A percentile compares a stretch with the other conserved stretches of the same genome.
Evolutionary conservation across 2,797 vertebrate genomes (phyloP).

Genomic region (Picus viridis): DNA sequence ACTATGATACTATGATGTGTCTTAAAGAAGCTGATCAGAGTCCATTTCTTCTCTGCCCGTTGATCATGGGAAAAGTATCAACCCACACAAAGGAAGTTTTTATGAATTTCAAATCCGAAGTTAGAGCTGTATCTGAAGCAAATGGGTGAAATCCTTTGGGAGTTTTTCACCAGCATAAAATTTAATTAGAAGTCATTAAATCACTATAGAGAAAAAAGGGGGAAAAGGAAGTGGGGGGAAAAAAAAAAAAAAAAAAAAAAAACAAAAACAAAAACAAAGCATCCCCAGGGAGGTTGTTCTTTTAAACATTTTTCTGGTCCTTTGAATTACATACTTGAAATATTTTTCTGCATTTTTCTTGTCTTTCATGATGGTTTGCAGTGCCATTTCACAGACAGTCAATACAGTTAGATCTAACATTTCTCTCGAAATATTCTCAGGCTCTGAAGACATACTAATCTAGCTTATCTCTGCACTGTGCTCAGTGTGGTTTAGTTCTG

Average conservation of each 20-base stretch:
- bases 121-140: constrained; percentile 28
- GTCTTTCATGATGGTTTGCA: neutral
- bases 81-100: neutral
- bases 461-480: neutral
- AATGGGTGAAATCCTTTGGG: constrained; percentile 18
- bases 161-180: constrained; percentile 14
- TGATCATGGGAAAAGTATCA: neutral
- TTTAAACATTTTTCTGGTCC: neutral
- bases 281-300: neutral
- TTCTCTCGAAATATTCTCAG: neutral
- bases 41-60: neutral
- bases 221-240: too few species aligned
- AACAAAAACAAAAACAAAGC: neutral
- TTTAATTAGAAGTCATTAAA: constrained; percentile 44
- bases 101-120: constrained; percentile 19
- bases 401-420: neutral
- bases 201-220: neutral
- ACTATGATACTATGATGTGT: neutral
- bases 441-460: neutral
- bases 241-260: too few species aligned
- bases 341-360: neutral
- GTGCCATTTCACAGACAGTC: neutral
- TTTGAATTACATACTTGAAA: neutral
- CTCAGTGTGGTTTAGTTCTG: neutral
- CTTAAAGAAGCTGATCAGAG: constrained; percentile 10